Conservation (phyloP, 2,888 invertebrate genomes). For the Parnassius orleans region DNA sequence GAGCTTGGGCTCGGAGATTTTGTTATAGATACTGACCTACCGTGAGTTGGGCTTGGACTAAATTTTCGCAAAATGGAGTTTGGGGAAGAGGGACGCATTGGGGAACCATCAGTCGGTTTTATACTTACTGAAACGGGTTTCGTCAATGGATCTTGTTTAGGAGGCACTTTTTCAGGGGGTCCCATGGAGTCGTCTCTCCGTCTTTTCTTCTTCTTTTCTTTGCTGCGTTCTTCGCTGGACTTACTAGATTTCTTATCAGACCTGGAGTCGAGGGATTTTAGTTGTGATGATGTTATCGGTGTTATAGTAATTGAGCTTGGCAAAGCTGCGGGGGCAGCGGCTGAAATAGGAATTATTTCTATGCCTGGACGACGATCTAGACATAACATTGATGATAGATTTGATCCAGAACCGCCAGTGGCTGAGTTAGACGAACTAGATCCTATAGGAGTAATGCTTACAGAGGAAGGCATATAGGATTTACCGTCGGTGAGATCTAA, state of each 20-base stretch:
- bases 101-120: slow-evolving; percentile 84
- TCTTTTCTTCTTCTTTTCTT: slow-evolving; percentile 88
- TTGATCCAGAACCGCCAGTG: slow-evolving; percentile 82
- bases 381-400: slow-evolving; percentile 81
- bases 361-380: slow-evolving; percentile 88
- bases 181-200: slow-evolving; percentile 90
- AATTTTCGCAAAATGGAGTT: slow-evolving; percentile 85
- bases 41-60: slow-evolving; percentile 86
- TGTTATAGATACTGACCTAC: slow-evolving; percentile 83
- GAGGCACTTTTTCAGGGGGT: slow-evolving; percentile 90
- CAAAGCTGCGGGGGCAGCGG: slow-evolving; percentile 82
- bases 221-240: slow-evolving; percentile 70
- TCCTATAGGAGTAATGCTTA: slow-evolving; percentile 75
- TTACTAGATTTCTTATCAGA: slow-evolving; percentile 73
- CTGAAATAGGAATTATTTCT: slow-evolving; percentile 90
- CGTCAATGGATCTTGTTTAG: slow-evolving; percentile 85
- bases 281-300: slow-evolving; percentile 84
- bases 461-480: slow-evolving; percentile 76
- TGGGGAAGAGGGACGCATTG: slow-evolving; percentile 84
- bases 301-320: slow-evolving; percentile 94
- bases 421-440: slow-evolving; percentile 80
- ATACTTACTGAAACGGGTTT: slow-evolving; percentile 88
- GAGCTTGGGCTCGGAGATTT: slow-evolving; percentile 80
- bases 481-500: slow-evolving; percentile 80
- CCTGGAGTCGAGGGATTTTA: slow-evolving; percentile 70